Percentiles rank a stretch among this genome's conserved stretches.
Evolutionary conservation across 2,888 invertebrate species (phyloP).

Genomic region (Drosophila phalerata): DNA sequence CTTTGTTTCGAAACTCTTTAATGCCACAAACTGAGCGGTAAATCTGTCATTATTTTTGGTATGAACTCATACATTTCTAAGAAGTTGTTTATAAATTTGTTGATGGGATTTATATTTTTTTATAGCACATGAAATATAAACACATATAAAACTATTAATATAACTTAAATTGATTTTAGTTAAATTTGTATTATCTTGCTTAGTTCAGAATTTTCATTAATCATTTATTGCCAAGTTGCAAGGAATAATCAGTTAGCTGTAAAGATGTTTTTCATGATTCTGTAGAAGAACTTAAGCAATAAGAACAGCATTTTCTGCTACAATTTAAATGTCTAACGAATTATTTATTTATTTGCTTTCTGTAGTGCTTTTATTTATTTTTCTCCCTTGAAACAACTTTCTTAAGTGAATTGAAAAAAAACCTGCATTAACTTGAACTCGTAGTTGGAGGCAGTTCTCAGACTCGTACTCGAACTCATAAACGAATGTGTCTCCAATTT

Average conservation of each 20-base stretch:
- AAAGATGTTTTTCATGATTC: not conserved
- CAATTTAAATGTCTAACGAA: constrained; percentile 11
- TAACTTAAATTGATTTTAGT: not conserved
- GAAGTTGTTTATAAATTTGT: not conserved
- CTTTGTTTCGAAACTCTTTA: constrained; percentile 15
- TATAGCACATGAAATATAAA: too few relatives aligned
- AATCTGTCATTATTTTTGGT: constrained; percentile 1
- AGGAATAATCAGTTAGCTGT: not conserved
- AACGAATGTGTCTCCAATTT: constrained; percentile 44
- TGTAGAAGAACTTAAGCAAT: not conserved
- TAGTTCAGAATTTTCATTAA: too few relatives aligned
- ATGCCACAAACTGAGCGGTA: constrained; percentile 2
- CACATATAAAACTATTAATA: too few relatives aligned
- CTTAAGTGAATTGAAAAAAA: constrained; percentile 19
- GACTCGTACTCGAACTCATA: not conserved
- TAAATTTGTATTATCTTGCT: not conserved
- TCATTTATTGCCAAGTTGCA: too few relatives aligned
- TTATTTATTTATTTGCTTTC: constrained; percentile 7
- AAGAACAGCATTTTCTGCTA: not conserved
- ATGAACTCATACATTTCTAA: not conserved
- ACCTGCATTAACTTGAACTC: constrained; percentile 20
- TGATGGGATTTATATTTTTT: not conserved
- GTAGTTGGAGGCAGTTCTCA: not conserved
- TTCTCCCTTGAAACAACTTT: constrained; percentile 35
- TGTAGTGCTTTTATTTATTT: constrained; percentile 1